Conservation (phyloP, 2,797 vertebrate genomes). For the Eulemur albifrons region DNA sequence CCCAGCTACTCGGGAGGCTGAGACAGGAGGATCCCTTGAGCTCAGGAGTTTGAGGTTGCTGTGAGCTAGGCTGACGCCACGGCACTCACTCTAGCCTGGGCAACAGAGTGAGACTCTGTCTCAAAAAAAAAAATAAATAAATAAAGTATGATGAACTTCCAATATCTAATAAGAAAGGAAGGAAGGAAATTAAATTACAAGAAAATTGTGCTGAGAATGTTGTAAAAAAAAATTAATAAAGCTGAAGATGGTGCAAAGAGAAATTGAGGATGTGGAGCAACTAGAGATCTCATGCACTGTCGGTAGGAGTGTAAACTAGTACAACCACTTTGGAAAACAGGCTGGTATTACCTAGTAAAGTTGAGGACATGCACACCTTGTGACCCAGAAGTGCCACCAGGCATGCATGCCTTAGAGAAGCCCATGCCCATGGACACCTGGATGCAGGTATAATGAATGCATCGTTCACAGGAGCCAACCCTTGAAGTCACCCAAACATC, state of each 20-base stretch:
- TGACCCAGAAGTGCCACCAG: neutral
- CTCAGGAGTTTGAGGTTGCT: too few relatives aligned
- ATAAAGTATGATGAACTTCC: neutral
- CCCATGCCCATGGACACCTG: fast-evolving
- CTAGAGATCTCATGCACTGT: fast-evolving
- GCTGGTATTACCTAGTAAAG: neutral
- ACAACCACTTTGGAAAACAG: neutral
- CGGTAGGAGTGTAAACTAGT: neutral
- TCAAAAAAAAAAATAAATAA: too few relatives aligned
- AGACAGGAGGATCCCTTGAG: too few relatives aligned
- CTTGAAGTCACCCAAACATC: neutral
- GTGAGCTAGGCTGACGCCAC: too few relatives aligned
- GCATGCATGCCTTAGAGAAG: neutral
- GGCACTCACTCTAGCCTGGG: too few relatives aligned
- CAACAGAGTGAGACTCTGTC: too few relatives aligned
- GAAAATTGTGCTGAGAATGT: neutral
- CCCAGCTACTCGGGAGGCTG: too few relatives aligned
- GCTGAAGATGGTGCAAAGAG: neutral
- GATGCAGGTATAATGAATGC: neutral
- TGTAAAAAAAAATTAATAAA: neutral
- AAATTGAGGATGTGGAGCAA: neutral
- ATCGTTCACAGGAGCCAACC: neutral
- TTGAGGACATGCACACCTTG: neutral
- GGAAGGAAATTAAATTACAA: neutral
- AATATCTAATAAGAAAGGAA: neutral